Conservation (phyloP, 2,113 vertebrate genomes). For the Erythrocercus mccallii region DNA sequence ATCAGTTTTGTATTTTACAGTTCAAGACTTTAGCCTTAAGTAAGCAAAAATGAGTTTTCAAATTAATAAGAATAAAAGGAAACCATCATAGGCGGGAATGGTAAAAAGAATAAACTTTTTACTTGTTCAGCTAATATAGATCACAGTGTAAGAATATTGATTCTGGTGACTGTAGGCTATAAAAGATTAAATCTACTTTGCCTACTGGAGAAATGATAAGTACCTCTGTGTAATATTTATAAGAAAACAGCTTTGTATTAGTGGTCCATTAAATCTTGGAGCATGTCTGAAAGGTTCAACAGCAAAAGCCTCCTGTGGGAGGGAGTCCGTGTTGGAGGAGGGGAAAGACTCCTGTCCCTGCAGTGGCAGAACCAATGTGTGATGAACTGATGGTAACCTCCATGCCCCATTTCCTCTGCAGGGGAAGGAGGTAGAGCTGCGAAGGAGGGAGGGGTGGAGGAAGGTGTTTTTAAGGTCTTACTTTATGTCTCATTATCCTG, state of each 20-base stretch:
- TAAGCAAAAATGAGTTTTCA: background rate
- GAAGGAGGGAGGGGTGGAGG: background rate
- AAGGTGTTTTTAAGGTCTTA: background rate
- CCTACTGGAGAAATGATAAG: background rate
- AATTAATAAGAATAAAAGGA: background rate
- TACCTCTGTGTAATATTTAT: background rate
- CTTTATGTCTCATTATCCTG: background rate
- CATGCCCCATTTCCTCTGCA: background rate
- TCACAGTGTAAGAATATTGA: background rate
- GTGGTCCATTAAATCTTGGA: background rate
- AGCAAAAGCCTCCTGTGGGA: background rate
- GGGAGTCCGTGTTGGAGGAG: background rate
- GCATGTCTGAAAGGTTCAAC: background rate
- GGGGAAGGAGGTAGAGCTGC: background rate
- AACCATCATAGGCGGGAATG: background rate
- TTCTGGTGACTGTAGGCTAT: background rate
- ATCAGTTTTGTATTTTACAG: background rate
- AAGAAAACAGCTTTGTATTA: background rate
- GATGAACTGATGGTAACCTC: background rate
- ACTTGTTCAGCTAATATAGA: background rate
- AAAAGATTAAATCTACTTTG: background rate
- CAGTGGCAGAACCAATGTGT: background rate
- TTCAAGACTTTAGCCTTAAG: background rate
- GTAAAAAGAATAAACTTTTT: background rate
- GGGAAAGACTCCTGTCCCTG: background rate